These are phyloP conservation scores for Spilogale gracilis DNA, from an alignment of 2,113 vertebrate genomes.

Conservation along the genomic window DNA sequence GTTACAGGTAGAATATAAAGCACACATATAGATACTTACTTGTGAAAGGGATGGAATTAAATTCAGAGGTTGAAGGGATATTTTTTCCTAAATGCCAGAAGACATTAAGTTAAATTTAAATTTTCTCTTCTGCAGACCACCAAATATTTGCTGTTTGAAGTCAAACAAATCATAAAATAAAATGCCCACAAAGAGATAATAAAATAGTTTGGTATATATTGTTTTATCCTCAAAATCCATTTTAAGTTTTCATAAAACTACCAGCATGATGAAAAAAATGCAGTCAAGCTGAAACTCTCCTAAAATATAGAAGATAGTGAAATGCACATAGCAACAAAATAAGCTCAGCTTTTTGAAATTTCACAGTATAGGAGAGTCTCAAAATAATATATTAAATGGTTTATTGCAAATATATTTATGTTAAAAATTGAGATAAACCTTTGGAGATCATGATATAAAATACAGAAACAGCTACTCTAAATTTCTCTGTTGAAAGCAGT, in stretches of 20 bases:
- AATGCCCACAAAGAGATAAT: background rate
- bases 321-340: constrained; percentile 10
- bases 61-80: background rate
- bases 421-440: background rate
- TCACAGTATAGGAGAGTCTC: background rate
- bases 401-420: background rate
- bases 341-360: background rate
- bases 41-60: constrained; percentile 29
- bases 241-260: background rate
- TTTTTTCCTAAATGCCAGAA: constrained; percentile 29
- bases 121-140: background rate
- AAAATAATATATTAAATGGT: background rate
- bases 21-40: background rate
- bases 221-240: background rate
- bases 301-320: background rate
- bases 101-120: background rate
- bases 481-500: background rate
- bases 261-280: background rate
- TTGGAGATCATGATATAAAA: background rate
- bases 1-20: background rate
- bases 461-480: background rate
- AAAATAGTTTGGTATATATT: constrained; percentile 27
- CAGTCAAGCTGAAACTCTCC: background rate
- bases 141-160: constrained; percentile 12
- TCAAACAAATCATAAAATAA: constrained; percentile 45